Evolutionary conservation across 64 coral and sea anemone species (phyloP), one percentile per base, ranked within the genome.

Genomic region (Hydrozoanthus tunicans): DNA sequence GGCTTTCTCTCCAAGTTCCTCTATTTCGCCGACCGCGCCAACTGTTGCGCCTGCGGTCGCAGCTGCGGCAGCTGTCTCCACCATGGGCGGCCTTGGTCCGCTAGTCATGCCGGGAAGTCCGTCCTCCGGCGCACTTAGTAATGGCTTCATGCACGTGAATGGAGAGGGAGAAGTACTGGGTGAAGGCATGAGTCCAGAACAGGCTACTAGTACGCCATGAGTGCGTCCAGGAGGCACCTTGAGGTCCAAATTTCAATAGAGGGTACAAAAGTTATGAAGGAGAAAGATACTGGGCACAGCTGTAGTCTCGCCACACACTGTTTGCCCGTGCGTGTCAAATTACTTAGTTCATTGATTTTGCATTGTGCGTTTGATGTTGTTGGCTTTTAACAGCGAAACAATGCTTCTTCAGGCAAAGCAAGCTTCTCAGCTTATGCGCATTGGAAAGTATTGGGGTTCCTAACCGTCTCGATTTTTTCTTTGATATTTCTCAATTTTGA

Each of bases 31-130:
- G 1, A 96, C 97, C 9, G 97, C 97, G 6, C 97, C 97, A 64
- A 99, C 97, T 60, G 97, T 99, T 81, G 97, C 97, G 52, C 97
- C 97, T 5, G 97, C 97, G 70, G 97, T 99, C 13, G 97, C 94
- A 71, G 94, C 94, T 56, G 97, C 97, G 59, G 97, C 97, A 27
- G 96, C 89, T 80, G 95, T 92, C 69, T 93, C 95, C 59, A 91
- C 93, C 15, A 94, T 93, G 68, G 55, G 91, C 88, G 90, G 92
- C 5, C 68, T 88, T 53, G 56, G 55, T 4, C 10, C 84, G 12
- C 68, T 88, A 26, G 69, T 72, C 68, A 88, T 88, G 84, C 84
- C 84, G 84, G 84, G 84, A 73, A 88, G 92, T 61, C 67, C 93
- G 79, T 90, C 94, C 68, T 7, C 81, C 78, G 91, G 95, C 77